Evolutionary conservation across 2,113 vertebrate genomes (phyloP), one percentile per base, ranked within the genome.

Genomic region (Anser brachyrhynchus): DNA sequence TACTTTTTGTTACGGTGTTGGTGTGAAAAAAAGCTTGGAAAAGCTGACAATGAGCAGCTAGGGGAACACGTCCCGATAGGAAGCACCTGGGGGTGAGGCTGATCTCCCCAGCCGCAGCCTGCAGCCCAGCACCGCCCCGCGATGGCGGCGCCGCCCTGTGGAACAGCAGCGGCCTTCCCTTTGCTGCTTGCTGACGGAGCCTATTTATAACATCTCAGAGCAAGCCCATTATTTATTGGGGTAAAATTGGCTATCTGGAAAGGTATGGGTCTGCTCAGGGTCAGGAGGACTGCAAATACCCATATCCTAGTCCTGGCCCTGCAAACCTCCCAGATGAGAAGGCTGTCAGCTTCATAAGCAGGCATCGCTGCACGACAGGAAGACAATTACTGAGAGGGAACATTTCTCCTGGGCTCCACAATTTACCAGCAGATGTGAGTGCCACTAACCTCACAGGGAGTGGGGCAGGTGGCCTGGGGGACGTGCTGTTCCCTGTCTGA

Each of bases 401-500:
- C 51, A 0, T 66, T 90, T 69, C 85, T 94, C 20, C 75, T 41
- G 75, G 79, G 51, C n/a, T 92, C 52, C 29, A 28, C 58, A 71
- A 86, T 84, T 95, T 88, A 86, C 69, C 55, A 44, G 83, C 64
- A 64, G 28, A 21, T 25, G 71, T 52, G 28, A 87, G 64, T 74
- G 64, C 59, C 67, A 17, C 57, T 41, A 41, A 49, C 75, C 41
- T 54, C 35, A 39, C 16, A 3, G 59, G 71, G 49, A 57, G 35
- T 0, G 2, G 46, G 67, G 49, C 78, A 82, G 46, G 71, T 23
- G 66, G 75, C 58, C 62, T 78, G 57, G 28, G 7, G 28, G 89
- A 37, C 11, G 0, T 1, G 1, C 23, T 64, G 1, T 67, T 93
- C 67, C 25, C 39, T 4, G 5, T 29, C 52, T 1, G 1, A 83